These are phyloP conservation scores for Leucoptera coffeella DNA, from an alignment of 2,888 invertebrate species.

Conservation along the genomic window DNA sequence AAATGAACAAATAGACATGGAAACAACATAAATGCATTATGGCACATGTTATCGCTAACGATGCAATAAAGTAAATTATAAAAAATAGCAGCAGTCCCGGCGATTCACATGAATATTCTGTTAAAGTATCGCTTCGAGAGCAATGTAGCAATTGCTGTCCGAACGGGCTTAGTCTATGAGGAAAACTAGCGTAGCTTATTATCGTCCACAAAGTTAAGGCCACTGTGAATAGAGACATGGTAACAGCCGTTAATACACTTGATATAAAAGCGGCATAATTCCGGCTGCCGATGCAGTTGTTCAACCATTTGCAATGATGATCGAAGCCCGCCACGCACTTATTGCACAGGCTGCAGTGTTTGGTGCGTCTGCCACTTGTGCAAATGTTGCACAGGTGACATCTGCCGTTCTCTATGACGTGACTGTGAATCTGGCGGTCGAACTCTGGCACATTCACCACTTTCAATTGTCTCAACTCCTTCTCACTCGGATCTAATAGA, in stretches of 20 bases:
- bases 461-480: constrained; percentile 60
- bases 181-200: constrained; percentile 56
- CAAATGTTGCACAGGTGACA: constrained; percentile 89
- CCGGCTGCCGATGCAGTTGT: constrained; percentile 90
- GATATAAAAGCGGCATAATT: constrained; percentile 83
- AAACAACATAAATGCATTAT: constrained; percentile 81
- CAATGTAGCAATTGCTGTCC: constrained; percentile 39
- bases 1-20: constrained; percentile 77
- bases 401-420: constrained; percentile 92
- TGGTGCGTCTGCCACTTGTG: constrained; percentile 69
- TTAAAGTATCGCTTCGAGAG: constrained; percentile 11
- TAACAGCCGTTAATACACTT: constrained; percentile 72
- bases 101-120: constrained; percentile 12
- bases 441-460: constrained; percentile 71
- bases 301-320: constrained; percentile 98
- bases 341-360: constrained; percentile 96
- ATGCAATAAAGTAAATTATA: constrained; percentile 58
- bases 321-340: constrained; percentile 94
- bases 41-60: constrained; percentile 70
- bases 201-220: constrained; percentile 66
- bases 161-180: constrained; percentile 53
- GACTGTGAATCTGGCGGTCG: constrained; percentile 79
- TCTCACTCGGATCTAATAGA: constrained; percentile 84
- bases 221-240: constrained; percentile 64
- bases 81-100: constrained; percentile 28